These are phyloP conservation scores for Oedothorax gibbosus DNA, from an alignment of 1,140 invertebrate genomes.

Conservation along the genomic window DNA sequence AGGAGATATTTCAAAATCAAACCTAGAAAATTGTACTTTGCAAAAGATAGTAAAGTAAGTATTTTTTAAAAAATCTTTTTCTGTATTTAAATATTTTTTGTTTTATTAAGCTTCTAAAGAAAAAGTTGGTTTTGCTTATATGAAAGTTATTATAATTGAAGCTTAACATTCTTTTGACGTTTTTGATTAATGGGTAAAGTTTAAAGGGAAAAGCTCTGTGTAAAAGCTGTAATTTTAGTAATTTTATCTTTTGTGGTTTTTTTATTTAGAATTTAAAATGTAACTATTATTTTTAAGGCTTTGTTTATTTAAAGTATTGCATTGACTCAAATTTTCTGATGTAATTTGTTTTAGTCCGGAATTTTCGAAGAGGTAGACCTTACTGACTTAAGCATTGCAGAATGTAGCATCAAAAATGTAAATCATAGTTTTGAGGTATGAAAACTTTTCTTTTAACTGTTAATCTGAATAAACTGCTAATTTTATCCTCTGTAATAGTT, in stretches of 20 bases:
- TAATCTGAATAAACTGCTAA: not conserved
- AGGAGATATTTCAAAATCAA: conserved; percentile 85
- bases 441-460: not conserved
- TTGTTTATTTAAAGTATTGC: too few relatives aligned
- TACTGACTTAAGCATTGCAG: conserved; percentile 83
- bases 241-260: too few relatives aligned
- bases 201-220: too few relatives aligned
- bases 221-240: too few relatives aligned
- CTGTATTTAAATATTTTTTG: not conserved
- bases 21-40: conserved; percentile 83
- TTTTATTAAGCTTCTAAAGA: not conserved
- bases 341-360: conserved; percentile 76
- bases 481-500: not conserved
- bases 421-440: conserved; percentile 87
- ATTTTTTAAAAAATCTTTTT: not conserved
- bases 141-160: too few relatives aligned
- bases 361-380: conserved; percentile 89
- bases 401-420: conserved; percentile 86
- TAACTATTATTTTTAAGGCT: too few relatives aligned
- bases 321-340: too few relatives aligned
- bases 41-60: conserved; percentile 84
- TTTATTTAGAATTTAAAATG: too few relatives aligned
- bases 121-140: not conserved
- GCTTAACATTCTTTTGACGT: too few relatives aligned
- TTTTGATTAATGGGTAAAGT: too few relatives aligned